Base-by-base conservation (phyloP, 1,140 invertebrate species). In the Ceratosolen solmsi region DNA sequence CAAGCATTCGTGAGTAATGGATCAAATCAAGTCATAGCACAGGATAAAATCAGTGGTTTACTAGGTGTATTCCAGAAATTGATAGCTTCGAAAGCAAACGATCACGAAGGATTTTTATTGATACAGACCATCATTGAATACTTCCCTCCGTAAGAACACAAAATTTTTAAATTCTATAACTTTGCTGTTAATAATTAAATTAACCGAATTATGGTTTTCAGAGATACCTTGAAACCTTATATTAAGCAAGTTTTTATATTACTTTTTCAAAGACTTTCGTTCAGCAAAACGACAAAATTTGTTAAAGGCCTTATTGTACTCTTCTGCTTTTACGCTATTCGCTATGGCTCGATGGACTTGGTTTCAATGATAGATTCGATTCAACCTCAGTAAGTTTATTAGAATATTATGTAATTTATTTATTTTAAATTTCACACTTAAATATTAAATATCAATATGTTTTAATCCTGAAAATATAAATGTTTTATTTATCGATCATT, bases 61-160 rank as follows among this genome's bases (percentile, higher is more conserved):
- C 90, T 99, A 15, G 98, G 98, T 30, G 95, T 99, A 25, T 99
- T 99, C 89, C 98, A 99, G 89, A 99, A 99, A 92, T 91, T 99
- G 82, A 97, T 99, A 84, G 96, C 97, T 5, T 99, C 97, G 0
- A 98, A 98, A 92, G 93, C 94, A 0, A 98, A 99, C 88, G 98
- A 99, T 91, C 97, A 99, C 86, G 97, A 99, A 92, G 98, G 98
- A 38, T 99, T 99, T 89, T 94, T 96, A 88, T 91, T 99, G 1
- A 93, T 99, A 36, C 96, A 98, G 90, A 94, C 93, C 74, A 94
- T 99, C 74, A 93, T 99, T 58, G 94, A 95, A 88, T 93, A 97
- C 87, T 93, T 96, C 85, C 94, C 94, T 80, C 90, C 91, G 94
- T 95, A 92, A 95, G 94, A 92, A 90, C 80, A 11, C 41, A n/a